Percentiles rank a stretch among this genome's conserved stretches.
Evolutionary conservation across 2,888 invertebrate species (phyloP).

Genomic region (Heteromurus nitidus): DNA sequence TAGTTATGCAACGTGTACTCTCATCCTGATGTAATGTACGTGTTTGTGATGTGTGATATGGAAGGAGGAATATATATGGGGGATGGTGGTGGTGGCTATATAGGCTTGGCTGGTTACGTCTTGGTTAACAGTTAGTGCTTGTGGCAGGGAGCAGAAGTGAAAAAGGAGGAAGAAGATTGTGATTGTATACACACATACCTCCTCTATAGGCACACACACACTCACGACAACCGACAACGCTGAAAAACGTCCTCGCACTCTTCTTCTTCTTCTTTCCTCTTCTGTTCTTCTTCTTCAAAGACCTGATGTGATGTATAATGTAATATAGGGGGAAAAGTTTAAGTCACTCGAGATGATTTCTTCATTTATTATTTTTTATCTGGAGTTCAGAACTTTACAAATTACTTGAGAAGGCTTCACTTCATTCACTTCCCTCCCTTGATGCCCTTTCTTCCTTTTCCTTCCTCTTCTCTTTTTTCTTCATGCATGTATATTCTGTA

Average conservation of each 20-base stretch:
- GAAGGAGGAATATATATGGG: too few relatives aligned
- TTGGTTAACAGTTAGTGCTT: conserved; percentile 45
- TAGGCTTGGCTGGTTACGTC: conserved; percentile 40
- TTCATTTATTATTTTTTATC: conserved; percentile 63
- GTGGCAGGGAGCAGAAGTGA: conserved; percentile 45
- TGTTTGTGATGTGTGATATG: conserved; percentile 59
- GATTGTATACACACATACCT: conserved; percentile 7
- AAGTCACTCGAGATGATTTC: conserved; percentile 62
- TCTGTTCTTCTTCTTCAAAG: background rate
- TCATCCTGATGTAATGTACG: conserved; percentile 45
- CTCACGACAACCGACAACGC: conserved; percentile 11
- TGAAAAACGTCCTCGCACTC: conserved; percentile 39
- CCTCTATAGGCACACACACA: background rate
- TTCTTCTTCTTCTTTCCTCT: background rate
- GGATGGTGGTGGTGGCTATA: too few relatives aligned
- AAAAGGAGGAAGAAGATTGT: conserved; percentile 10
- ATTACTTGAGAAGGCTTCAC: conserved; percentile 64
- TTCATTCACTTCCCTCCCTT: conserved; percentile 59
- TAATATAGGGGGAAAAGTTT: conserved; percentile 44
- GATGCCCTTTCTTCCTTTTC: conserved; percentile 49
- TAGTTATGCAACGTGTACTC: conserved; percentile 60
- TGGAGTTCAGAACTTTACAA: conserved; percentile 58
- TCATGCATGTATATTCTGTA: too few relatives aligned
- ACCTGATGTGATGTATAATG: conserved; percentile 13
- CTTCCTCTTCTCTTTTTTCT: conserved; percentile 20